These are phyloP conservation scores for Vidua macroura DNA, from an alignment of 2,113 vertebrate genomes.

Conservation along the genomic window DNA sequence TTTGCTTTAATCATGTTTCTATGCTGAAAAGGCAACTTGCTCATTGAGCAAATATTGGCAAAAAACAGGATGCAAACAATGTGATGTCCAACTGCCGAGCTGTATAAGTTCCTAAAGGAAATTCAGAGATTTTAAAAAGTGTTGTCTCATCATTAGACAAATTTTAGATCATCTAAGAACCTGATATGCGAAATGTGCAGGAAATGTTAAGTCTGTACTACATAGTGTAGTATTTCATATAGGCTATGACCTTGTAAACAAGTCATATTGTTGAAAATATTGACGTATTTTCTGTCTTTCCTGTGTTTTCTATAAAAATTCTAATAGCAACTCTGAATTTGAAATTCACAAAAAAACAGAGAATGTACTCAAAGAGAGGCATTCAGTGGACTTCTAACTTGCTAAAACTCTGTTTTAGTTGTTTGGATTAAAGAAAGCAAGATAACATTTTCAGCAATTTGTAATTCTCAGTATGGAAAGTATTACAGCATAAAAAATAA, in stretches of 20 bases:
- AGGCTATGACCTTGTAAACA: background rate
- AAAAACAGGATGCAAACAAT: background rate
- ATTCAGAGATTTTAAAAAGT: background rate
- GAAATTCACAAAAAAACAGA: background rate
- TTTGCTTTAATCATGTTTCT: background rate
- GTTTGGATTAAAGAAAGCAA: background rate
- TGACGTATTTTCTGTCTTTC: background rate
- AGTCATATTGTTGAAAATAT: background rate
- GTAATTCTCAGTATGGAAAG: background rate
- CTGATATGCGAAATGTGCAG: rapidly evolving
- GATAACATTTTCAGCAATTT: background rate
- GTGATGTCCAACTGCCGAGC: background rate
- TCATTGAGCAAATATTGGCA: background rate
- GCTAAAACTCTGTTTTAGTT: background rate
- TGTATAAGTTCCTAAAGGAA: background rate
- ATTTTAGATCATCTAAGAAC: background rate
- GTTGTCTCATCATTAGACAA: background rate
- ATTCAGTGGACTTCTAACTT: background rate
- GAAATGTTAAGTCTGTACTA: background rate
- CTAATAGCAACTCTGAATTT: background rate
- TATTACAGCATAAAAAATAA: background rate
- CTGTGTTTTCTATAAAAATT: background rate
- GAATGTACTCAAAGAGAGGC: background rate
- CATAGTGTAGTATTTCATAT: background rate
- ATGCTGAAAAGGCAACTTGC: background rate